Evolutionary conservation across 1,140 invertebrate genomes (phyloP).

Genomic region (Pseudachorutes palmiensis): DNA sequence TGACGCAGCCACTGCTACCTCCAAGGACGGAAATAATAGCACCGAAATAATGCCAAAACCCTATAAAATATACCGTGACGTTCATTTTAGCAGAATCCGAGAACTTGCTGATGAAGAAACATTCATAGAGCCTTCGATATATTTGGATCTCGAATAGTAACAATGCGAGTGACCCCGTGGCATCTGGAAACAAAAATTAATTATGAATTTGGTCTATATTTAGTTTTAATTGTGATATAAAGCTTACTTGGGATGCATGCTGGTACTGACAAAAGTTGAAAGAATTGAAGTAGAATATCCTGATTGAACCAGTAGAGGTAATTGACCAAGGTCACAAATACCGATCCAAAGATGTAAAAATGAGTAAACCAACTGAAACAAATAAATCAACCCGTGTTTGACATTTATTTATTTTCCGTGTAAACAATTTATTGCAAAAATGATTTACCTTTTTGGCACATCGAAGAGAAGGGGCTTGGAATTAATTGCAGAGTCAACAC

Average conservation of each 20-base stretch:
- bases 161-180: background rate
- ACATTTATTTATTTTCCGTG: background rate
- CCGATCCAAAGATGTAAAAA: constrained; percentile 5
- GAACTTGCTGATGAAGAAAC: constrained; percentile 9
- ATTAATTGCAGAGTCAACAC: constrained; percentile 2
- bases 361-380: constrained; percentile 5
- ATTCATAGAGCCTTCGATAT: constrained; percentile 1
- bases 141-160: background rate
- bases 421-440: background rate
- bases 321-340: background rate
- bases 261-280: background rate
- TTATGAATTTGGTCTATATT: background rate
- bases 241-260: background rate
- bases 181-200: background rate
- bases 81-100: constrained; percentile 4
- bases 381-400: background rate
- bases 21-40: background rate
- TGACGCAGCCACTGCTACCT: background rate
- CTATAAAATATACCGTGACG: background rate
- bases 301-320: background rate
- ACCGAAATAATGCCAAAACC: constrained; percentile 15
- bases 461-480: background rate
- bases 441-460: constrained; percentile 8
- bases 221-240: background rate
- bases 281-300: background rate